phyloP scores from a whole-genome alignment of 2,888 invertebrate species.

The Dolichomitus sp. region DNA sequence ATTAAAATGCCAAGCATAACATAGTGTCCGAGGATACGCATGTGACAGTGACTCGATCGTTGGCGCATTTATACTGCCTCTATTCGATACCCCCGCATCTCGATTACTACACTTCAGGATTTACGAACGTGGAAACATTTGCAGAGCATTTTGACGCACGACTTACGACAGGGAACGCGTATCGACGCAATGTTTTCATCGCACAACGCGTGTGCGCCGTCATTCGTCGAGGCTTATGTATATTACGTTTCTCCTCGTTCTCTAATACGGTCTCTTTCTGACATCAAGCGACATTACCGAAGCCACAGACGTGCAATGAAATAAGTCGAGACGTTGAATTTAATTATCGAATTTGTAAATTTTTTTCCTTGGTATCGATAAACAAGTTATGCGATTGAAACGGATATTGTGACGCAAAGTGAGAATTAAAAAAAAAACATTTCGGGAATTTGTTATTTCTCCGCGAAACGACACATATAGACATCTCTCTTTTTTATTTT shows the following conservation, averaged over 20 bases:
- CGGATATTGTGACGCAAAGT: background rate
- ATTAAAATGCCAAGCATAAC: constrained; percentile 45
- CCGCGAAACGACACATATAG: background rate
- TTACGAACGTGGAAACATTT: constrained; percentile 15
- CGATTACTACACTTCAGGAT: background rate
- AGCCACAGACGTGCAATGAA: constrained; percentile 7
- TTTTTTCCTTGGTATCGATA: background rate
- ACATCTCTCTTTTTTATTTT: background rate
- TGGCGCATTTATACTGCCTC: constrained; percentile 16
- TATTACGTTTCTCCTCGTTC: constrained; percentile 7
- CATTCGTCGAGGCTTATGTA: constrained; percentile 4
- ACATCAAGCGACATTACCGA: constrained; percentile 3
- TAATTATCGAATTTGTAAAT: background rate
- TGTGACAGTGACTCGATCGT: constrained; percentile 26
- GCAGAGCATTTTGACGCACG: constrained; percentile 22
- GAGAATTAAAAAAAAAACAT: background rate
- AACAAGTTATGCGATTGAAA: constrained; percentile 5
- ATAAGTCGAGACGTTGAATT: background rate
- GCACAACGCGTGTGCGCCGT: background rate
- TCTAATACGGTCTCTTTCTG: background rate
- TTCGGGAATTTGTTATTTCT: background rate
- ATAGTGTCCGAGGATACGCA: background rate
- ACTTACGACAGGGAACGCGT: background rate
- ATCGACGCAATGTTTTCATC: constrained; percentile 10
- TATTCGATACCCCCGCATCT: background rate